phyloP scores from a whole-genome alignment of 2,113 vertebrate genomes.

The Rattus rattus region DNA sequence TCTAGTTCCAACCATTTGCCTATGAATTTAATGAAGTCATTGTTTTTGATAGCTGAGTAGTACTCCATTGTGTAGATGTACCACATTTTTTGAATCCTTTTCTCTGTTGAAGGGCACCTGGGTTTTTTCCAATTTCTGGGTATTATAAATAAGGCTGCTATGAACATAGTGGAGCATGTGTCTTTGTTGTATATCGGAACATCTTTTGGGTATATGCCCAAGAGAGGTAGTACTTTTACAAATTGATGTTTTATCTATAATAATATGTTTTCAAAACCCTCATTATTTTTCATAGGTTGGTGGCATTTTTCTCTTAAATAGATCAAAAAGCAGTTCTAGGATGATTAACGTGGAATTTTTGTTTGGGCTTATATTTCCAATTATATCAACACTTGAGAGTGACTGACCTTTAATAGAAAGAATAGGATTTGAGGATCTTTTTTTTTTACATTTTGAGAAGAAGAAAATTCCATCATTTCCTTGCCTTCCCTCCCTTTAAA shows the following conservation, averaged over 20 bases:
- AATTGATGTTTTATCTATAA: background rate
- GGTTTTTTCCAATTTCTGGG: no score
- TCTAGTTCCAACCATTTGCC: no score
- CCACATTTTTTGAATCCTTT: no score
- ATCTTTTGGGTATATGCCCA: no score
- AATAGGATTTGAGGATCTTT: background rate
- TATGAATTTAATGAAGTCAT: no score
- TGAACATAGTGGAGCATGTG: no score
- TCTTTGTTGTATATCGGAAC: no score
- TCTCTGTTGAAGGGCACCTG: no score
- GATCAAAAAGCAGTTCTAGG: background rate
- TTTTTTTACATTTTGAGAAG: background rate
- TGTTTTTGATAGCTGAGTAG: no score
- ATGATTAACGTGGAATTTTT: background rate
- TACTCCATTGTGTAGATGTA: no score
- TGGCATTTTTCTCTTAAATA: background rate
- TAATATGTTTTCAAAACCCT: background rate
- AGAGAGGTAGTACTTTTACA: background rate
- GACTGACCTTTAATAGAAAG: background rate
- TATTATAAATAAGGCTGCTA: no score
- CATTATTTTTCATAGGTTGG: background rate
- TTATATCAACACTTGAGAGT: background rate
- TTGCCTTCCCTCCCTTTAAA: background rate
- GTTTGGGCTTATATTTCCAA: background rate
- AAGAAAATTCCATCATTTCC: background rate